phyloP scores from a whole-genome alignment of 2,888 invertebrate species.

The Ophraella communa region DNA sequence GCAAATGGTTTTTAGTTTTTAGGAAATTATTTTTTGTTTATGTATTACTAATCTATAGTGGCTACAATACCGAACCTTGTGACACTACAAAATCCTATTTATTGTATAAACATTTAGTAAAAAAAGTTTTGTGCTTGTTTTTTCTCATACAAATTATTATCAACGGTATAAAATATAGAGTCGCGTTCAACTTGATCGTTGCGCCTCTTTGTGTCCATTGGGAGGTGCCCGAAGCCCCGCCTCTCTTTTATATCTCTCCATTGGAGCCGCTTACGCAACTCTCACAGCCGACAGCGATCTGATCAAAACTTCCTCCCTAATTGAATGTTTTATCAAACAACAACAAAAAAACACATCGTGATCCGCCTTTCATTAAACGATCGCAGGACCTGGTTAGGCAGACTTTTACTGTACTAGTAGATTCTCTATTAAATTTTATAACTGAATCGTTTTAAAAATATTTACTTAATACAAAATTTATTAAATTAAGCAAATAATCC shows the following conservation, averaged over 20 bases:
- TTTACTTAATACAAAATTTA: no score
- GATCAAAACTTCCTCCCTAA: conserved; percentile 24
- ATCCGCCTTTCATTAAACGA: not conserved
- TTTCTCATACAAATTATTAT: no score
- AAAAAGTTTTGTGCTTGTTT: not conserved
- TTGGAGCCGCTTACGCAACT: conserved; percentile 24
- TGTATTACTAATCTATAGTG: not conserved
- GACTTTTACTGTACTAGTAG: not conserved
- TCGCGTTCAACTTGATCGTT: not conserved
- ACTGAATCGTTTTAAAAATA: no score
- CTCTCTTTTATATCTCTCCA: conserved; percentile 32
- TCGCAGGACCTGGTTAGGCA: not conserved
- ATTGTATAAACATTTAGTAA: not conserved
- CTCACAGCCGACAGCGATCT: conserved; percentile 3
- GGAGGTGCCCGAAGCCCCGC: conserved; percentile 28
- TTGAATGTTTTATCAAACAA: conserved; percentile 27
- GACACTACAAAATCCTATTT: not conserved
- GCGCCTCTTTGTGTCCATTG: conserved; percentile 52
- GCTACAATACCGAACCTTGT: not conserved
- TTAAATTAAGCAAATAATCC: no score
- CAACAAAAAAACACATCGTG: no score
- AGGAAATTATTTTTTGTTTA: no score
- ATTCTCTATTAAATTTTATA: no score
- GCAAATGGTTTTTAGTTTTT: no score
- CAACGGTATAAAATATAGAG: no score